These are phyloP conservation scores for Noctuana brunneofusca DNA, from an alignment of 2,888 invertebrate species.

Conservation along the genomic window DNA sequence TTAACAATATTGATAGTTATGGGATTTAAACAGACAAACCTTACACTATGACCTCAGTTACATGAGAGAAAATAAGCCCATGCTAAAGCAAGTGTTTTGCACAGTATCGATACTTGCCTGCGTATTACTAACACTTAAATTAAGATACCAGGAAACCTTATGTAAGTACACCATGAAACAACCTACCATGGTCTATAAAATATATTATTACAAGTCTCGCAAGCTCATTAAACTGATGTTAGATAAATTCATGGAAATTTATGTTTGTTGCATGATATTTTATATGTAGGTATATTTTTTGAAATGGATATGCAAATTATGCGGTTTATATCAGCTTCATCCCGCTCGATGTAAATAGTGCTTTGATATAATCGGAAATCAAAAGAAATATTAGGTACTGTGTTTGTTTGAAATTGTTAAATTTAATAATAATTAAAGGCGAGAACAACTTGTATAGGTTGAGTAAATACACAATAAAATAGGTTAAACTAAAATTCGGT, in stretches of 20 bases:
- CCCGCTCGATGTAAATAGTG: too few species aligned
- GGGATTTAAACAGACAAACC: constrained; percentile 32
- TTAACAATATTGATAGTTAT: constrained; percentile 28
- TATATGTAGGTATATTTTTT: not conserved
- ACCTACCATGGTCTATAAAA: constrained; percentile 22
- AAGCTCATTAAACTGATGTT: constrained; percentile 18
- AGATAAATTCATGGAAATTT: constrained; percentile 20
- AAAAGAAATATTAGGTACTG: too few species aligned
- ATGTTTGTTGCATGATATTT: not conserved
- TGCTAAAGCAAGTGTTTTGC: constrained; percentile 10
- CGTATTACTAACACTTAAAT: constrained; percentile 7
- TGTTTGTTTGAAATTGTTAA: too few species aligned
- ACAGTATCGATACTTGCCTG: constrained; percentile 20
- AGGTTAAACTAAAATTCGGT: too few species aligned
- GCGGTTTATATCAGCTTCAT: too few species aligned
- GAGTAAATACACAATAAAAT: too few species aligned
- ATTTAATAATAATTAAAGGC: too few species aligned
- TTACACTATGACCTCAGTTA: constrained; percentile 29
- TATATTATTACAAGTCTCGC: constrained; percentile 17
- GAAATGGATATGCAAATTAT: too few species aligned
- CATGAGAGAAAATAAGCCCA: constrained; percentile 24
- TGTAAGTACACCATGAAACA: constrained; percentile 26
- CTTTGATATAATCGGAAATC: too few species aligned
- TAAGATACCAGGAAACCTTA: constrained; percentile 26
- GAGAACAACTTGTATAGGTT: too few species aligned